Evolutionary conservation across 2,888 invertebrate species (phyloP).

Genomic region (Cartodere bifasciata): DNA sequence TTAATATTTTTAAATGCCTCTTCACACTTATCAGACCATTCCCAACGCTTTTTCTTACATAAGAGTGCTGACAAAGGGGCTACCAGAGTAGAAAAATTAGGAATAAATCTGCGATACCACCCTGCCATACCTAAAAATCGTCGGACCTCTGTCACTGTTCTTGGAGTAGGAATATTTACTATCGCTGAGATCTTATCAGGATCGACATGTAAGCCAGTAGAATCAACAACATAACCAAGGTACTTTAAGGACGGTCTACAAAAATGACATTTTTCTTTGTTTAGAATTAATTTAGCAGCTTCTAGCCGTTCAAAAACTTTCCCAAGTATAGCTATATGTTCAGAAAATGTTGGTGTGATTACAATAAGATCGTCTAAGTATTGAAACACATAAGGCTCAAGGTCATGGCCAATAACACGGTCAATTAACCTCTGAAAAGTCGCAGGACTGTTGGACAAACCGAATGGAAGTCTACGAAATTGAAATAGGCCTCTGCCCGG

Average conservation of each 20-base stretch:
- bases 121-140: slow-evolving; percentile 11
- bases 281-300: slow-evolving; percentile 10
- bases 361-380: slow-evolving; percentile 12
- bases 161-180: slow-evolving; percentile 12
- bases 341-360: slow-evolving; percentile 2
- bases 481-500: slow-evolving; percentile 4
- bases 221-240: slow-evolving; percentile 12
- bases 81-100: slow-evolving; percentile 6
- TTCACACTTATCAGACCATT: too few species aligned
- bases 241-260: slow-evolving; percentile 10
- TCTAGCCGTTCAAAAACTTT: slow-evolving; percentile 3
- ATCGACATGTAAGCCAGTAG: slow-evolving; percentile 11
- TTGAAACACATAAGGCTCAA: slow-evolving; percentile 12
- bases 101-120: slow-evolving; percentile 14
- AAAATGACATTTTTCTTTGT: slow-evolving; percentile 12
- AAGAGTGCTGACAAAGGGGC: too few species aligned
- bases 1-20: slow-evolving; percentile 9
- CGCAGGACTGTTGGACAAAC: slow-evolving; percentile 7
- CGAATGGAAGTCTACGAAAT: slow-evolving; percentile 4
- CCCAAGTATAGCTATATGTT: slow-evolving; percentile 6
- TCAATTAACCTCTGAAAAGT: slow-evolving; percentile 5
- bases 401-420: slow-evolving; percentile 6
- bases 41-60: slow-evolving; percentile 2
- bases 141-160: slow-evolving; percentile 9
- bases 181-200: slow-evolving; percentile 16